phyloP scores from a whole-genome alignment of 64 coral and sea anemone genomes.

The Platygyra sinensis region DNA sequence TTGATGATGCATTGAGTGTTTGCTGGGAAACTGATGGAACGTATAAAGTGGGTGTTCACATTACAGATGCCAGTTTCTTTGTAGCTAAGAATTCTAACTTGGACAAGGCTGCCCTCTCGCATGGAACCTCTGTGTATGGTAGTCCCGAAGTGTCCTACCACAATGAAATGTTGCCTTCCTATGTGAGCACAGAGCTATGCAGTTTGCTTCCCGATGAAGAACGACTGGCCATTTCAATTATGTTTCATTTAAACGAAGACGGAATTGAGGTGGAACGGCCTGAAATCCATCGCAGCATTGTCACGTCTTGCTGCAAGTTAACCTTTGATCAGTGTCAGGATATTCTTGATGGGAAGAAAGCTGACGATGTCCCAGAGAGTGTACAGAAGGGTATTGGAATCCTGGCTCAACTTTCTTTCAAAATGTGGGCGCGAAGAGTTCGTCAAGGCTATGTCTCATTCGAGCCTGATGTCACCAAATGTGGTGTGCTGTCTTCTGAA shows the following conservation, averaged over 20 bases:
- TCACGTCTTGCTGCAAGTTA: constrained; percentile 64
- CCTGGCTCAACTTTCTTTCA: constrained; percentile 46
- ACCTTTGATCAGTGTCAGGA: constrained; percentile 78
- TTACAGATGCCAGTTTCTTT: constrained; percentile 89
- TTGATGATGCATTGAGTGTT: constrained; percentile 87
- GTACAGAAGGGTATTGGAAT: constrained; percentile 38
- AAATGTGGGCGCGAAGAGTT: constrained; percentile 66
- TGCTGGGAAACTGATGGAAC: constrained; percentile 18
- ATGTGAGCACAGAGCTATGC: constrained; percentile 61
- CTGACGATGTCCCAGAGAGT: constrained; percentile 27
- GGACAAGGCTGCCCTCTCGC: constrained; percentile 57
- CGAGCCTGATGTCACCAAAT: not conserved
- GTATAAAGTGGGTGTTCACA: constrained; percentile 72
- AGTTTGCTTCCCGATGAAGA: constrained; percentile 82
- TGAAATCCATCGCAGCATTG: constrained; percentile 79
- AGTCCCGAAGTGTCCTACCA: constrained; percentile 20
- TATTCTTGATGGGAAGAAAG: constrained; percentile 57
- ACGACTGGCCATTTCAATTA: constrained; percentile 64
- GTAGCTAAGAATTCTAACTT: constrained; percentile 61
- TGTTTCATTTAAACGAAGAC: constrained; percentile 69
- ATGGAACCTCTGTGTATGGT: constrained; percentile 73
- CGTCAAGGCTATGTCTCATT: constrained; percentile 63
- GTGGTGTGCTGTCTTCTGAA: not conserved
- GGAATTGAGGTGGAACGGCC: constrained; percentile 51
- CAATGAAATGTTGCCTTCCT: constrained; percentile 44